A percentile compares a stretch with the other conserved stretches of the same genome.
These are phyloP conservation scores for Eonycteris spelaea DNA, from an alignment of 2,113 vertebrate genomes.

Conservation along the genomic window DNA sequence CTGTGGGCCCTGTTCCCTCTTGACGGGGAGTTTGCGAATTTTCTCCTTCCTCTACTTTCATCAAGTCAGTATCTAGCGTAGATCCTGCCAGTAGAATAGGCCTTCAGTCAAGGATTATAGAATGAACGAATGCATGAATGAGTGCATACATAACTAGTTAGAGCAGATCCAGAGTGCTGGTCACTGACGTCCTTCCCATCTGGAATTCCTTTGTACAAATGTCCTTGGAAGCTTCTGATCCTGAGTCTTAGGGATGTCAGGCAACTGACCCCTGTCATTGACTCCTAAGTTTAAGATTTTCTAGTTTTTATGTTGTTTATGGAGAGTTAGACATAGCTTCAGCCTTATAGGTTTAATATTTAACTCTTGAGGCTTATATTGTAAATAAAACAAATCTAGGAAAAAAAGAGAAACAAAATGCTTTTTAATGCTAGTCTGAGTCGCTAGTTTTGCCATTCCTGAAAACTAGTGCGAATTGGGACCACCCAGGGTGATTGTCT, in stretches of 20 bases:
- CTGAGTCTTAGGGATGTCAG: neutral
- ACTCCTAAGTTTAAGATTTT: neutral
- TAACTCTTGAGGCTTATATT: neutral
- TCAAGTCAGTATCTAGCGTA: neutral
- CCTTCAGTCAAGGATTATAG: neutral
- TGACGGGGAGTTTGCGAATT: neutral
- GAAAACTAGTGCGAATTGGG: neutral
- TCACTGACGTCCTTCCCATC: neutral
- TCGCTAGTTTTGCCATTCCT: neutral
- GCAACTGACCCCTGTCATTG: neutral
- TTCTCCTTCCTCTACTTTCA: neutral
- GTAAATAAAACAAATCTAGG: slow-evolving; percentile 20
- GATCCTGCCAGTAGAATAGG: neutral
- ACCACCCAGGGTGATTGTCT: slow-evolving; percentile 50
- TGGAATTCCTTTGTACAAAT: neutral
- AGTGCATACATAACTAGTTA: neutral
- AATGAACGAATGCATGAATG: neutral
- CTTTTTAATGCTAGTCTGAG: neutral
- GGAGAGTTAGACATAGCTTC: neutral
- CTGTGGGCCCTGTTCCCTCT: no score
- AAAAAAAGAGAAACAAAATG: slow-evolving; percentile 19
- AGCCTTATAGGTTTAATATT: neutral
- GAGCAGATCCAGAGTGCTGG: neutral
- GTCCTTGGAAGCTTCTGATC: neutral
- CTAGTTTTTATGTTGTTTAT: neutral